These are phyloP conservation scores for Anastrepha ludens DNA, from an alignment of 1,140 invertebrate genomes.

Conservation along the genomic window DNA sequence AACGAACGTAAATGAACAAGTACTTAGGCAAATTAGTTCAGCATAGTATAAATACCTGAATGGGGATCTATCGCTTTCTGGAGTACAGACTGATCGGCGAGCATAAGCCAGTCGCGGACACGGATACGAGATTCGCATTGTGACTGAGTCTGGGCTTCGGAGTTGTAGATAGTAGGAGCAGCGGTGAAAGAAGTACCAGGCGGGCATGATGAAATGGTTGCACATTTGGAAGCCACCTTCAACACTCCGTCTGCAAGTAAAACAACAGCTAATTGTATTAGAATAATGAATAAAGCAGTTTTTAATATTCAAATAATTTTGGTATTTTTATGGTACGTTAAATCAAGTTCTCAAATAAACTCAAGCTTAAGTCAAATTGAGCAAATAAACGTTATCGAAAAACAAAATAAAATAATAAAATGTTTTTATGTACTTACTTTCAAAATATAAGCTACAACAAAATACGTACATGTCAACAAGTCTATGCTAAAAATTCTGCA, in stretches of 20 bases:
- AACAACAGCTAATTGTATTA: constrained; percentile 37
- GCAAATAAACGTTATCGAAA: background rate
- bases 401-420: background rate
- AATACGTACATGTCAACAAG: constrained; percentile 33
- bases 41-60: constrained; percentile 1
- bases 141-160: constrained; percentile 50
- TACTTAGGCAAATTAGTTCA: background rate
- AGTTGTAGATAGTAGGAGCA: background rate
- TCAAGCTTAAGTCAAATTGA: background rate
- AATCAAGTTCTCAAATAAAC: background rate
- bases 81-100: constrained; percentile 71
- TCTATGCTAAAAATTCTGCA: constrained; percentile 37
- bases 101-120: constrained; percentile 72
- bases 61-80: constrained; percentile 54
- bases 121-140: constrained; percentile 69
- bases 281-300: background rate
- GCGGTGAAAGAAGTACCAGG: background rate
- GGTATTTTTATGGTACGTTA: background rate
- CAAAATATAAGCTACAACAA: constrained; percentile 40
- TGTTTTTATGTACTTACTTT: constrained; percentile 36
- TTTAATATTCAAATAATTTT: background rate
- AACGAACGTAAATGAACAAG: background rate
- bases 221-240: background rate
- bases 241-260: background rate
- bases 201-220: background rate